Evolutionary conservation across 2,113 vertebrate genomes (phyloP).

Genomic region (Cyanocitta stelleri): DNA sequence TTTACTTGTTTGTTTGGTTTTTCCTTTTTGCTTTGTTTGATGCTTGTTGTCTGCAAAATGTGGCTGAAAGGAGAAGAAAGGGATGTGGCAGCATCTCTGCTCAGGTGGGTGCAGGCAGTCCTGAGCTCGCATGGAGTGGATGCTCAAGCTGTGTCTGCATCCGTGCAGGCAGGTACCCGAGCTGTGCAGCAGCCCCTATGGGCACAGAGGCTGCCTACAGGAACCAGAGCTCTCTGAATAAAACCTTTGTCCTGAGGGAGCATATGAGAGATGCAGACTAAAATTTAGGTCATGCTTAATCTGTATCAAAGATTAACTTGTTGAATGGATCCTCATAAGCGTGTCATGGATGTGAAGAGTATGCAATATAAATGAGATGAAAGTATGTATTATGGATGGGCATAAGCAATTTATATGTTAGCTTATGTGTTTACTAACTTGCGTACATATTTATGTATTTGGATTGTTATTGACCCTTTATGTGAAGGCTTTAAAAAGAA

Average conservation of each 20-base stretch:
- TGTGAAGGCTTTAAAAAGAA: not conserved
- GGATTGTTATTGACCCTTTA: not conserved
- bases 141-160: not conserved
- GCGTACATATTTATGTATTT: not conserved
- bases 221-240: not conserved
- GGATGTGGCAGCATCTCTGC: not conserved
- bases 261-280: not conserved
- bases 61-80: not conserved
- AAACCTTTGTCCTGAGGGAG: not conserved
- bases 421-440: not conserved
- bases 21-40: not conserved
- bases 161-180: fast-evolving
- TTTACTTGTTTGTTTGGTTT: not conserved
- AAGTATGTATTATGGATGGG: not conserved
- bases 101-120: not conserved
- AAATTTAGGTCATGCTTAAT: not conserved
- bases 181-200: not conserved
- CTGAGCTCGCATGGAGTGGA: fast-evolving
- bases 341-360: not conserved
- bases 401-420: not conserved
- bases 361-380: not conserved
- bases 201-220: not conserved
- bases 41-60: not conserved
- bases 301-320: not conserved
- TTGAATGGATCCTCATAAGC: not conserved